Conservation (phyloP, 2,888 invertebrate genomes). For the Melieria picta region DNA sequence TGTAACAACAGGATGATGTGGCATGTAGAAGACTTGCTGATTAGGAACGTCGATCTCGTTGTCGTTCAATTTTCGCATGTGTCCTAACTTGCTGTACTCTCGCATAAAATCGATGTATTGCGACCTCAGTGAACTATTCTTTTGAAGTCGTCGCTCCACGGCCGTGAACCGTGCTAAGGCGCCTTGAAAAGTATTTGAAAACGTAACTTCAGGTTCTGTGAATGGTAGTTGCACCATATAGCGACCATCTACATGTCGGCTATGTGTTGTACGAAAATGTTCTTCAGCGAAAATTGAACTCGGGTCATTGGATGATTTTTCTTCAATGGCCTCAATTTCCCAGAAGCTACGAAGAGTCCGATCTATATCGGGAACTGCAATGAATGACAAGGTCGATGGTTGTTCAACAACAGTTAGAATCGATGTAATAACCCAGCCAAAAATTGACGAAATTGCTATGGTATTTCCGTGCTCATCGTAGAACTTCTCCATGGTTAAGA, state of each 20-base stretch:
- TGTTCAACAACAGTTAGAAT: neutral
- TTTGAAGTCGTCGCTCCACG: slow-evolving; percentile 15
- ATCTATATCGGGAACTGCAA: neutral
- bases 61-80: slow-evolving; percentile 20
- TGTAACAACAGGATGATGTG: neutral
- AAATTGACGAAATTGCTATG: neutral
- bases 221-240: slow-evolving; percentile 20
- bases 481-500: neutral
- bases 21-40: neutral
- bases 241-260: neutral
- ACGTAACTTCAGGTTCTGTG: neutral
- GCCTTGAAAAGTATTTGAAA: slow-evolving; percentile 15
- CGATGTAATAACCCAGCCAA: neutral
- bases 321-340: neutral
- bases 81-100: slow-evolving; percentile 14
- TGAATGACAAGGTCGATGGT: neutral
- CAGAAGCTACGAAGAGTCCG: neutral
- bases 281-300: neutral
- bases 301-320: neutral
- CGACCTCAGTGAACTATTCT: slow-evolving; percentile 1
- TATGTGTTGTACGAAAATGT: neutral
- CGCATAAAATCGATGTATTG: slow-evolving; percentile 28
- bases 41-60: neutral
- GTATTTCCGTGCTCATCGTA: neutral
- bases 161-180: slow-evolving; percentile 12